Percentiles rank a stretch among this genome's conserved stretches.
Evolutionary conservation across 2,797 vertebrate species (phyloP).

Genomic region (Taeniopygia guttata): DNA sequence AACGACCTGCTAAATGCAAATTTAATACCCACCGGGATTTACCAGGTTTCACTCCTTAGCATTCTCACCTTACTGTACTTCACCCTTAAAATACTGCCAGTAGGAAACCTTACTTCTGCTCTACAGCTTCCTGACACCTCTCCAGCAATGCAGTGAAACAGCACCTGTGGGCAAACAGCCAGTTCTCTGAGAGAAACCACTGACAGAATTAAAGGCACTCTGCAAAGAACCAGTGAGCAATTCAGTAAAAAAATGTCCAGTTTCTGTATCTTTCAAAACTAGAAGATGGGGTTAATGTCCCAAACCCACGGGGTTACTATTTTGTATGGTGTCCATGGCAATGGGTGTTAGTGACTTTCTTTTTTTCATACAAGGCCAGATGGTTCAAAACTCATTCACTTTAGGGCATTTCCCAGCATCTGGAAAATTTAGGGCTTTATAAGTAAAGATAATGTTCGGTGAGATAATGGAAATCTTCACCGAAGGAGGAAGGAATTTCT

Average conservation of each 20-base stretch:
- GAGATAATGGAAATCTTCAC: not conserved
- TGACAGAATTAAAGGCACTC: not conserved
- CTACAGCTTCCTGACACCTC: not conserved
- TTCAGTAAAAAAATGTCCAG: not conserved
- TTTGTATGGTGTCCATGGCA: not conserved
- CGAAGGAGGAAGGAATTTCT: not conserved
- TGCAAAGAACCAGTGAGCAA: not conserved
- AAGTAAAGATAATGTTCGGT: not conserved
- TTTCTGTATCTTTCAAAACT: not conserved
- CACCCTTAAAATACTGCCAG: not conserved
- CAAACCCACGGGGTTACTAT: not conserved
- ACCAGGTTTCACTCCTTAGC: not conserved
- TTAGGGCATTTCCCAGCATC: not conserved
- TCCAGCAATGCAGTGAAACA: not conserved
- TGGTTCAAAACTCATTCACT: not conserved
- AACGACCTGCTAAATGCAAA: not conserved
- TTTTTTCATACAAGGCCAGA: not conserved
- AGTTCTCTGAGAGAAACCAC: not conserved
- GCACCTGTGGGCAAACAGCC: not conserved
- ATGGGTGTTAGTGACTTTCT: not conserved
- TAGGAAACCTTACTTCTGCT: not conserved
- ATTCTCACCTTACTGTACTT: not conserved
- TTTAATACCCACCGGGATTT: not conserved
- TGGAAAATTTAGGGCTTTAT: not conserved
- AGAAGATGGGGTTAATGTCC: not conserved